Conservation (phyloP, 2,113 vertebrate species). For the Piaya cayana region DNA sequence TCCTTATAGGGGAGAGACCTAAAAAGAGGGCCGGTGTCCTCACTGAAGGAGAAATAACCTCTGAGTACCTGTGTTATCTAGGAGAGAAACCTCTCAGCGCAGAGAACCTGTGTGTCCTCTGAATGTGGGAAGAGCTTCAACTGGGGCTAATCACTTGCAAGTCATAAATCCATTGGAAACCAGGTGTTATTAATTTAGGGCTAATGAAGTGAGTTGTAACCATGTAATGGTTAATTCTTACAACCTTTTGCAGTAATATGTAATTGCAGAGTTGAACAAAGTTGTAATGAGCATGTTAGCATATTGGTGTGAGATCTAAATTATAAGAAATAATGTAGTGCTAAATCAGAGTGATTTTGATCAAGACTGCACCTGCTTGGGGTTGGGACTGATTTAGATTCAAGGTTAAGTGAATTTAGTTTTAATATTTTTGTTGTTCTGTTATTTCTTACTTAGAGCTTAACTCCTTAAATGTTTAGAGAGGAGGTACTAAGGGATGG, state of each 20-base stretch:
- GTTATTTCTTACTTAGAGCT: background rate
- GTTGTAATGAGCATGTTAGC: slow-evolving; percentile 12
- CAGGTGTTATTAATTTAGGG: slow-evolving; percentile 28
- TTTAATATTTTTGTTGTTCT: background rate
- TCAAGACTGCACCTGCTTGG: background rate
- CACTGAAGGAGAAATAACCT: background rate
- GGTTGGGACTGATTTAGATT: background rate
- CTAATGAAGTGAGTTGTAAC: slow-evolving; percentile 44
- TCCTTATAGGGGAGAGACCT: background rate
- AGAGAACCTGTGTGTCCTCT: background rate
- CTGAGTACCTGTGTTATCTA: background rate
- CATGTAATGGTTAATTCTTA: slow-evolving; percentile 45
- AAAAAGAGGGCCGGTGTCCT: background rate
- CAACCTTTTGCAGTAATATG: background rate
- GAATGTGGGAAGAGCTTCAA: background rate
- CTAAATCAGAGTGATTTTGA: background rate
- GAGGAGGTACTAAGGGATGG: background rate
- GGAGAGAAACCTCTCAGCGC: background rate
- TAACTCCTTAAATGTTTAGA: background rate
- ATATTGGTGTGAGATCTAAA: background rate
- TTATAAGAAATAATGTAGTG: background rate
- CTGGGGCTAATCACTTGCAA: background rate
- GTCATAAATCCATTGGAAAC: slow-evolving; percentile 31
- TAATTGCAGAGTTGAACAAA: slow-evolving; percentile 34
- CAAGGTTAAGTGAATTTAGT: background rate